phyloP scores from a whole-genome alignment of 1,140 invertebrate species.

The Lerema accius region DNA sequence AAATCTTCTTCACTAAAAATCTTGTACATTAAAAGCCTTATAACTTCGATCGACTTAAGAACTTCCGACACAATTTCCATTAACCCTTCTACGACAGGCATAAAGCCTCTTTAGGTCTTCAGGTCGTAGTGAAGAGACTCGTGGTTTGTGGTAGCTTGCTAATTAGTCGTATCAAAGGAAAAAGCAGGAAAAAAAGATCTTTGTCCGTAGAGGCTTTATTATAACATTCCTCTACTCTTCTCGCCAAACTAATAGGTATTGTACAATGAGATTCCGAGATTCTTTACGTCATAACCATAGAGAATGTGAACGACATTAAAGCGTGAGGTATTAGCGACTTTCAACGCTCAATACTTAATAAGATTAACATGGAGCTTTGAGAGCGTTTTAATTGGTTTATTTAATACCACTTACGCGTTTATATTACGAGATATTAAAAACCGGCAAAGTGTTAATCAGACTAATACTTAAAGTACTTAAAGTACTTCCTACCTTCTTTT shows the following conservation, averaged over 20 bases:
- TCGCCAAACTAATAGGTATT: background rate
- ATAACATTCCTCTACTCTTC: background rate
- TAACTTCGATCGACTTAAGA: too few relatives aligned
- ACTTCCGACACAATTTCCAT: too few relatives aligned
- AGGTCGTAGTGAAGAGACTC: background rate
- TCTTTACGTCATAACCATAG: background rate
- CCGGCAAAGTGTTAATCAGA: too few relatives aligned
- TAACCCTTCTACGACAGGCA: too few relatives aligned
- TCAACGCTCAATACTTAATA: background rate
- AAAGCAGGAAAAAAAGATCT: background rate
- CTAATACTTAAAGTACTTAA: too few relatives aligned
- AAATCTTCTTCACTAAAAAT: too few relatives aligned
- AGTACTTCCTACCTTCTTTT: too few relatives aligned
- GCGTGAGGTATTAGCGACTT: background rate
- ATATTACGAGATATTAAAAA: too few relatives aligned
- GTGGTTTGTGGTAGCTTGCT: background rate
- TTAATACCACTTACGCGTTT: background rate
- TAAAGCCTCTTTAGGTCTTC: too few relatives aligned
- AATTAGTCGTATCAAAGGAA: background rate
- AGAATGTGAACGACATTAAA: background rate
- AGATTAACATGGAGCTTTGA: background rate
- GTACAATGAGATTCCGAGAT: background rate
- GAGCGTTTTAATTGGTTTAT: background rate
- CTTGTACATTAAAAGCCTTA: too few relatives aligned
- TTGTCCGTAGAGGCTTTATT: background rate